Conservation (phyloP, 2,888 invertebrate genomes). For the Plagodis dolabraria region DNA sequence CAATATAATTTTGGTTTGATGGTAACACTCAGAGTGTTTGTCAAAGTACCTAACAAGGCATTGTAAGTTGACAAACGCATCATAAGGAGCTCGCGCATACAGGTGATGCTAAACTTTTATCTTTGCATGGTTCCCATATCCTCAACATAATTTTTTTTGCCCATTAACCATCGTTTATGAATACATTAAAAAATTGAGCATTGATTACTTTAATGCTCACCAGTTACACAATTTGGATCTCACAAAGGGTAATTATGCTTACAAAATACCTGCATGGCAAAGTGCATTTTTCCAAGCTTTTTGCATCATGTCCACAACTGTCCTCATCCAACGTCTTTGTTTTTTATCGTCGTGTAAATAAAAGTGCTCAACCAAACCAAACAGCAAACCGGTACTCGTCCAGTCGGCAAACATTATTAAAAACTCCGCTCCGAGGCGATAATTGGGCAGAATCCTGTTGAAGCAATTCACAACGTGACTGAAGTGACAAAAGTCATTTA, state of each 20-base stretch:
- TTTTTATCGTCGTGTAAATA: slow-evolving; percentile 23
- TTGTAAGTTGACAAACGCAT: too few relatives aligned
- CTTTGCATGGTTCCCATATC: too few relatives aligned
- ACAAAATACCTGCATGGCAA: neutral
- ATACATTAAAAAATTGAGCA: too few relatives aligned
- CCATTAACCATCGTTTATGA: too few relatives aligned
- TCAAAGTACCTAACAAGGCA: too few relatives aligned
- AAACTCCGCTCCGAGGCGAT: slow-evolving; percentile 51
- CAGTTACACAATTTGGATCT: too few relatives aligned
- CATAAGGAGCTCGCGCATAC: too few relatives aligned
- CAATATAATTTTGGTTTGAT: too few relatives aligned
- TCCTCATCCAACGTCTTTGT: slow-evolving; percentile 6
- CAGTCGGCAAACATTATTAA: slow-evolving; percentile 50
- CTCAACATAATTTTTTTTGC: too few relatives aligned
- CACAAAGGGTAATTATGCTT: neutral
- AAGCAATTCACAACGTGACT: slow-evolving; percentile 52
- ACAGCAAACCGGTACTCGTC: slow-evolving; percentile 51
- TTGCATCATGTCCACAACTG: slow-evolving; percentile 18
- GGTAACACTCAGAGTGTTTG: too few relatives aligned
- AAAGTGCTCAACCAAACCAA: slow-evolving; percentile 30
- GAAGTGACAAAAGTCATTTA: slow-evolving; percentile 51
- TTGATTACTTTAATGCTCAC: too few relatives aligned
- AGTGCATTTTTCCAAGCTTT: slow-evolving; percentile 2
- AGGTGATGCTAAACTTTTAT: too few relatives aligned
- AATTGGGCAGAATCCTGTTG: slow-evolving; percentile 58